Percentiles rank a stretch among this genome's conserved stretches.
phyloP scores from a whole-genome alignment of 2,113 vertebrate species.

The Proteles cristata region DNA sequence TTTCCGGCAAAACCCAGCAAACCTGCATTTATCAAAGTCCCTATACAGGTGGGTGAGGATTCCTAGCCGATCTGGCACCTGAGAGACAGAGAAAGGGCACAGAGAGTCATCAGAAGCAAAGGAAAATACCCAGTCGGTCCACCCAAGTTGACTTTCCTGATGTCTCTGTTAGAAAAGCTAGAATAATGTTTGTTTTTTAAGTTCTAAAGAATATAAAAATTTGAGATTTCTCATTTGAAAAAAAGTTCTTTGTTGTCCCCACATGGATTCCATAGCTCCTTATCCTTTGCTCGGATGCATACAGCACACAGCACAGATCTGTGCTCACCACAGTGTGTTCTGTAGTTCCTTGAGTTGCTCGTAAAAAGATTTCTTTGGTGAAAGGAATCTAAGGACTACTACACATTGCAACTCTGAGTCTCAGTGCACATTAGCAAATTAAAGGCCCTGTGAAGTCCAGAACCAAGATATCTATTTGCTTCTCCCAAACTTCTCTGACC shows the following conservation, averaged over 20 bases:
- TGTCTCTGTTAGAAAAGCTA: not conserved
- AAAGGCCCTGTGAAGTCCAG: not conserved
- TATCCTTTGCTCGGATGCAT: not conserved
- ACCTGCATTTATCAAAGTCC: slow-evolving; percentile 93
- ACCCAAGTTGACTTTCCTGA: not conserved
- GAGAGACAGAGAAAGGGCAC: not conserved
- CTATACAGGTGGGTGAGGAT: slow-evolving; percentile 94
- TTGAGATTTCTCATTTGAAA: slow-evolving; percentile 33
- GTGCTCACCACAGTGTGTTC: not conserved
- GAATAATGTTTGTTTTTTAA: not conserved
- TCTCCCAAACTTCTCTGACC: not conserved
- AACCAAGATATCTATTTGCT: not conserved
- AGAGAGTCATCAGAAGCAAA: not conserved
- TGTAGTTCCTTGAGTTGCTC: not conserved
- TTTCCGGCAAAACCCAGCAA: slow-evolving; percentile 94
- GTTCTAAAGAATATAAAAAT: not conserved
- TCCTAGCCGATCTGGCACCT: slow-evolving; percentile 92
- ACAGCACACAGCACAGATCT: not conserved
- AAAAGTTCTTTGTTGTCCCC: not conserved
- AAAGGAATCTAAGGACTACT: not conserved
- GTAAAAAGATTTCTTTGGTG: not conserved
- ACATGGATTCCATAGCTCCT: not conserved
- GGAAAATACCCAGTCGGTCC: not conserved
- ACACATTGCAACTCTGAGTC: not conserved
- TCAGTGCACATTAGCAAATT: not conserved